Evolutionary conservation across 1,140 invertebrate species (phyloP), one percentile per base, ranked within the genome.

Genomic region (Orchesella cincta): DNA sequence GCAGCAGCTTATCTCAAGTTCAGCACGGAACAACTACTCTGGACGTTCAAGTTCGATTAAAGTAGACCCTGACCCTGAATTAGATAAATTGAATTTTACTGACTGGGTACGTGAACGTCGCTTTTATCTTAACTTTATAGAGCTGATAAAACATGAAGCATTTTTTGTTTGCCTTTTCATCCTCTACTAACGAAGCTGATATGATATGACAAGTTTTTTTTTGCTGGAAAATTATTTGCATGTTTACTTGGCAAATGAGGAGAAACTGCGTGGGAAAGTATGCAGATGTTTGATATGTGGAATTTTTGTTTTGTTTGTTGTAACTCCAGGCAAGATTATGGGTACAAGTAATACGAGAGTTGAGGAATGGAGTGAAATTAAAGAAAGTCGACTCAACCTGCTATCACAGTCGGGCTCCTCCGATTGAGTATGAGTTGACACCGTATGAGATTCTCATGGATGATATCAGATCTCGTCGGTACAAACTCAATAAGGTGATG

Each of bases 391-490:
- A 82, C 82, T 80, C 75, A 12, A 71, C 74, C 1, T n/a, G n/a
- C n/a, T 77, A 78, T 70, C 77, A 31, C 26, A 67, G 62, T 34
- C 76, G 79, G 18, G 89, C 90, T 51, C 88, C 91, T 16, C 82
- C 86, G 57, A 89, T 93, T 75, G 95, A 98, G 86, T 98, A 93
- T 86, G 94, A 97, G 86, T 85, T 98, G 78, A 98, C 96, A n/a
- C 96, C 96, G 8, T 98, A 97, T 85, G 96, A 98, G 87, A 97
- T 97, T 83, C 88, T 98, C 18, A 96, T 98, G 92, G 94, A 98
- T 83, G 96, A 98, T 84, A 98, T 98, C 80, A 87, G 95, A 81
- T 92, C 93, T 31, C 90, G 93, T 82, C 89, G 93, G 82, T 98
- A 95, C 87, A 93, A 92, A 83, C 84, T 89, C 28, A 87, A 88